Evolutionary conservation across 2,888 invertebrate genomes (phyloP).

Genomic region (Frankliniella intonsa): DNA sequence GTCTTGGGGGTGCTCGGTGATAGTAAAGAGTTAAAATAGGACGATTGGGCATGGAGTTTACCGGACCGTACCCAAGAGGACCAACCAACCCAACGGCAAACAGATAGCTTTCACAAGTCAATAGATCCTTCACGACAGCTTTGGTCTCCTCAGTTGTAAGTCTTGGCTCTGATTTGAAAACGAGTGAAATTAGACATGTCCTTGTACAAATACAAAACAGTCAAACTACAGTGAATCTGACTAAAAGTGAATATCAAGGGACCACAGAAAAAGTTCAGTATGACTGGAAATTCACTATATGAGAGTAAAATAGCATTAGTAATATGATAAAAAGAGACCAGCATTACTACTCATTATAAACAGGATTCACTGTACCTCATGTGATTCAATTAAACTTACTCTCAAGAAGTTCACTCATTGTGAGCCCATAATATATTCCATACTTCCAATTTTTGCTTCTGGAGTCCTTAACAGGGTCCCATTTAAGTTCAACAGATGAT

Average conservation of each 20-base stretch:
- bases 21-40: conserved; percentile 59
- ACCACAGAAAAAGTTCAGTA: background rate
- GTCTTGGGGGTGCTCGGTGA: conserved; percentile 62
- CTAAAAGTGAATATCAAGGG: too few species aligned
- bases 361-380: background rate
- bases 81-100: conserved; percentile 64
- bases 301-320: background rate
- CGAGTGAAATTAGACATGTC: conserved; percentile 26
- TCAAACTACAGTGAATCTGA: background rate
- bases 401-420: conserved; percentile 55
- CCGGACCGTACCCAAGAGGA: conserved; percentile 62
- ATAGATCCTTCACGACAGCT: conserved; percentile 56
- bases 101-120: conserved; percentile 69
- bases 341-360: conserved; percentile 7
- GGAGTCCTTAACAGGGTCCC: conserved; percentile 58
- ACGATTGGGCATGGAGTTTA: conserved; percentile 45
- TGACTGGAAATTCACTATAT: background rate
- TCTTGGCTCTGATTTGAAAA: conserved; percentile 46
- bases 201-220: conserved; percentile 29
- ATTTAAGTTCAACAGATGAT: conserved; percentile 60
- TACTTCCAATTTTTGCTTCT: conserved; percentile 60
- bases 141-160: conserved; percentile 52
- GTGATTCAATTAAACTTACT: conserved; percentile 47
- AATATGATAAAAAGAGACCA: conserved; percentile 12
- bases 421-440: conserved; percentile 66